Evolutionary conservation across 1,140 invertebrate genomes (phyloP).

Genomic region (Philotrypesis tridentata): DNA sequence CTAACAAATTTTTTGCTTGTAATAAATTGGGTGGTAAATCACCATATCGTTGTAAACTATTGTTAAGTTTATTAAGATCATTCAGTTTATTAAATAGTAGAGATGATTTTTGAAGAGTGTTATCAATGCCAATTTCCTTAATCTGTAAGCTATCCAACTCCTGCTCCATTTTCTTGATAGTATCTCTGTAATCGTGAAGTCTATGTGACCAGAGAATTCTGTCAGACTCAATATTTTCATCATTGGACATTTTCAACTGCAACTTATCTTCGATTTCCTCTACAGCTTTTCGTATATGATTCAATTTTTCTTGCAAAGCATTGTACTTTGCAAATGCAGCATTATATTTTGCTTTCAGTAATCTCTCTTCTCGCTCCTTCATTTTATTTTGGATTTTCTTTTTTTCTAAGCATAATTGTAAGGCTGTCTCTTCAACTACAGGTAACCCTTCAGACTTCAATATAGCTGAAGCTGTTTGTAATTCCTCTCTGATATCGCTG

Average conservation of each 20-base stretch:
- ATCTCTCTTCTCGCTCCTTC: slow-evolving; percentile 57
- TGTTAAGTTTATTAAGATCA: slow-evolving; percentile 59
- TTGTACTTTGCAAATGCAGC: slow-evolving; percentile 57
- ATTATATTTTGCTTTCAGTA: slow-evolving; percentile 58
- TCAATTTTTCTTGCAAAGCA: slow-evolving; percentile 57
- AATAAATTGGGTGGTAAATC: slow-evolving; percentile 67
- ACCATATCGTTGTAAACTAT: slow-evolving; percentile 57
- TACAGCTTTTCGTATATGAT: slow-evolving; percentile 54
- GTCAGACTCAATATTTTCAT: slow-evolving; percentile 57
- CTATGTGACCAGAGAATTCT: slow-evolving; percentile 56
- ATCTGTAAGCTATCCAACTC: slow-evolving; percentile 58
- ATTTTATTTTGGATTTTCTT: slow-evolving; percentile 57
- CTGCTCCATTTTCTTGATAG: slow-evolving; percentile 55
- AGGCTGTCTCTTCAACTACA: slow-evolving; percentile 56
- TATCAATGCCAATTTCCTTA: slow-evolving; percentile 54
- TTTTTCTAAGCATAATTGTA: slow-evolving; percentile 56
- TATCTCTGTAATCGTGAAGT: slow-evolving; percentile 61
- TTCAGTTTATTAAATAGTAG: slow-evolving; percentile 55
- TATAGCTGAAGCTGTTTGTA: slow-evolving; percentile 57
- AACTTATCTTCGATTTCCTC: slow-evolving; percentile 51
- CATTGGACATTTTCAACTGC: slow-evolving; percentile 43
- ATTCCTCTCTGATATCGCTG: slow-evolving; percentile 57
- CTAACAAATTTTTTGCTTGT: slow-evolving; percentile 63
- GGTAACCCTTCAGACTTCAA: slow-evolving; percentile 58
- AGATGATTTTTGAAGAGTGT: slow-evolving; percentile 61